These are phyloP conservation scores for Halictus quadricinctus DNA, from an alignment of 2,888 invertebrate species.

Conservation along the genomic window DNA sequence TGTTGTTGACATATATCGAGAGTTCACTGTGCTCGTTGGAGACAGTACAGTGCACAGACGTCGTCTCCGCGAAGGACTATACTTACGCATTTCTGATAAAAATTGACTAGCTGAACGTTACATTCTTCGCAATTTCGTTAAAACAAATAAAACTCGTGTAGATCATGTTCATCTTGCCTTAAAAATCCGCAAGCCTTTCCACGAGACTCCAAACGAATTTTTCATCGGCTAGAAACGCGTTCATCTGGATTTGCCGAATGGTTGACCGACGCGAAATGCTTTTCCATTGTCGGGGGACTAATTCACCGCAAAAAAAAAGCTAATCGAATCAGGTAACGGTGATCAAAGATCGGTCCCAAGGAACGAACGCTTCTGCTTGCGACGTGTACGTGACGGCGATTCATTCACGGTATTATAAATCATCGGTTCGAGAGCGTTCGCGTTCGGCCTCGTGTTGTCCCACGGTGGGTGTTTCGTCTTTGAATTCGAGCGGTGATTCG, in stretches of 20 bases:
- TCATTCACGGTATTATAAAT: constrained; percentile 2
- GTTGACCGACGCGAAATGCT: neutral
- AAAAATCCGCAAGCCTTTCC: too few species aligned
- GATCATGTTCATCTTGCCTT: too few species aligned
- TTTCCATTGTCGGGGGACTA: neutral
- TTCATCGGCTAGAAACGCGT: too few species aligned
- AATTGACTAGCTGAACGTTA: too few species aligned
- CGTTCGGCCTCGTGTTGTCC: neutral
- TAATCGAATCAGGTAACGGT: constrained; percentile 17
- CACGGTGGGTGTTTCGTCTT: constrained; percentile 8
- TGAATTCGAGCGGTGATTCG: constrained; percentile 9
- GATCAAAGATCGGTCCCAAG: constrained; percentile 2
- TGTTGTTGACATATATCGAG: too few species aligned
- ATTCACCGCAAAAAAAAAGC: constrained; percentile 19
- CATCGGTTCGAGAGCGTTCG: neutral
- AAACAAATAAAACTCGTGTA: too few species aligned
- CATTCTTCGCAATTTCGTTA: too few species aligned
- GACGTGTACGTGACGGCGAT: neutral
- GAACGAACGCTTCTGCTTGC: constrained; percentile 33
- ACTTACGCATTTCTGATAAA: too few species aligned
- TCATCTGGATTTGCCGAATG: neutral
- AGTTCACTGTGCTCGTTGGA: too few species aligned
- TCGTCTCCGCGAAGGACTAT: too few species aligned
- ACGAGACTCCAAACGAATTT: too few species aligned
- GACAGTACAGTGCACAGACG: too few species aligned